Base-by-base conservation (phyloP, 2,888 invertebrate genomes). In the Drosophila kanekoi region DNA sequence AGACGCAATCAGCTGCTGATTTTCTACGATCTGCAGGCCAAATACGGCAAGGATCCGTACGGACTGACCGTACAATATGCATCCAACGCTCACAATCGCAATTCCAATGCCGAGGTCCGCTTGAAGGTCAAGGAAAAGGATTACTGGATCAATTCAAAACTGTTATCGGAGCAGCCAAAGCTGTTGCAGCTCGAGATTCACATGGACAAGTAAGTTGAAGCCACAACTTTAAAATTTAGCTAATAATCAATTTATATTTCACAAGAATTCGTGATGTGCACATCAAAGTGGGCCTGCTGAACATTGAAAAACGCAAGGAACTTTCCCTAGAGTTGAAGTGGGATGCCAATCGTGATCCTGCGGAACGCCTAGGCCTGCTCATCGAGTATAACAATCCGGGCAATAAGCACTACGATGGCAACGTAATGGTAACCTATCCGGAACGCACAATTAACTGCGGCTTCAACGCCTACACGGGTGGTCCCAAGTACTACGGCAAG, bases 341-440 rank as follows among this genome's bases (percentile, higher is more conserved):
- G 97, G 97, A 97, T 89, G 96, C 96, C 0, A 97, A 97, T 91
- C 93, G 97, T 8, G 96, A 97, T 92, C 97, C 97, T 0, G 94
- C 95, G 48, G 95, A 96, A 90, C 77, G 92, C 23, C 56, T 92
- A 11, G 92, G 90, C 0, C 52, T 93, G 0, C 94, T 94, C 58
- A 92, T 95, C 0, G 94, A 95, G 68, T 93, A 95, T 52, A 94
- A 94, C 72, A 94, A 93, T 82, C 93, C 94, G 60, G 93, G 93
- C 0, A 91, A 93, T 0, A 94, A 94, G 90, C 95, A 95, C 72
- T 94, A 95, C 77, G 94, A 94, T 44, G 95, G 94, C 0, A 94
- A 94, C 38, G 91, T 95, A 20, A 93, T 94, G 40, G 79, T 97
- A 13, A 95, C 95, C 62, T 97, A 96, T 91, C 97, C 97, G 0